phyloP scores from a whole-genome alignment of 2,888 invertebrate genomes.

The Oligia fasciuncula region DNA sequence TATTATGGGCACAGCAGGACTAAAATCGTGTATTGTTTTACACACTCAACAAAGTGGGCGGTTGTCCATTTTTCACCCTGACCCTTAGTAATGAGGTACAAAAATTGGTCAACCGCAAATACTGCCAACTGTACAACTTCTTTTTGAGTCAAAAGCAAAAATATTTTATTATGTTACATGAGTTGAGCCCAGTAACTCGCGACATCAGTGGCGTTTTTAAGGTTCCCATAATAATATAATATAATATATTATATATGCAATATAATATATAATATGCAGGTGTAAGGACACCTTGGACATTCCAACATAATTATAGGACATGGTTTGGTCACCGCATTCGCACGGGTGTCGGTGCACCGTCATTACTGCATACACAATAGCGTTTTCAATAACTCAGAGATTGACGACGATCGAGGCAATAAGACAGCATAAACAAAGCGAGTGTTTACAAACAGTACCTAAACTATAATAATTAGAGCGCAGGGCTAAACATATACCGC shows the following conservation, averaged over 20 bases:
- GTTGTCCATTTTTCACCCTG: neutral
- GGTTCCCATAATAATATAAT: no score
- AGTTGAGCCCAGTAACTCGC: no score
- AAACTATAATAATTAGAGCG: neutral
- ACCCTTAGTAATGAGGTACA: neutral
- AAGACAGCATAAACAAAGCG: neutral
- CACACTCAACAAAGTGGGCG: neutral
- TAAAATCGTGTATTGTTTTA: neutral
- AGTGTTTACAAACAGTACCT: slow-evolving; percentile 14
- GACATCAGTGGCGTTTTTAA: neutral
- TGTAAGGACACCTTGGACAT: neutral
- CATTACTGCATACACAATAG: slow-evolving; percentile 1
- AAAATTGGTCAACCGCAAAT: neutral
- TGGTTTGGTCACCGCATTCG: neutral
- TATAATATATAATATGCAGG: no score
- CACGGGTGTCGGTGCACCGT: no score
- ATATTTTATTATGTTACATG: no score
- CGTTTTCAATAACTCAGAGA: neutral
- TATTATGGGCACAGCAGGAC: neutral
- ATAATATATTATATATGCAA: no score
- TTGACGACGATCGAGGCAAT: neutral
- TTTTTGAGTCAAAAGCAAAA: neutral
- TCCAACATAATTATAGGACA: neutral
- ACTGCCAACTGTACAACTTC: neutral
- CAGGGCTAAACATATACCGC: neutral